Evolutionary conservation across 2,888 invertebrate genomes (phyloP).

Genomic region (Nymphalis polychloros): DNA sequence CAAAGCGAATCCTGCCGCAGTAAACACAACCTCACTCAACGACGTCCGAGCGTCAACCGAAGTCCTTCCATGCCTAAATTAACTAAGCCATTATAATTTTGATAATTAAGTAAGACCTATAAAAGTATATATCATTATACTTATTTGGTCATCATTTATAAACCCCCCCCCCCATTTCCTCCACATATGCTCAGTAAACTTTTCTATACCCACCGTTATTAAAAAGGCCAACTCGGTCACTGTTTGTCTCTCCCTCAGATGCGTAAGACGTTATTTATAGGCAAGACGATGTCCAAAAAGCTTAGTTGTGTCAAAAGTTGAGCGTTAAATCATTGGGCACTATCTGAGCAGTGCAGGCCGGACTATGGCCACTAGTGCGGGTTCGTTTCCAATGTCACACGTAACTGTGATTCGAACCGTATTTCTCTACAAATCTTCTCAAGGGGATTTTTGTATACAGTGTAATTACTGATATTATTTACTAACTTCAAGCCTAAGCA

Average conservation of each 20-base stretch:
- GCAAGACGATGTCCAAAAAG: slow-evolving; percentile 79
- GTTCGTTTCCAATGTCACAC: slow-evolving; percentile 49
- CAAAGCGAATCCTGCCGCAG: no score
- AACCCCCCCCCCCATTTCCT: neutral
- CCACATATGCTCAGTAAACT: slow-evolving; percentile 33
- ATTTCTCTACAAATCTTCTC: no score
- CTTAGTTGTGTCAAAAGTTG: slow-evolving; percentile 85
- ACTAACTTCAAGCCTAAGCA: no score
- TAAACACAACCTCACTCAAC: no score
- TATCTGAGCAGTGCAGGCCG: slow-evolving; percentile 86
- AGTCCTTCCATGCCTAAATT: no score
- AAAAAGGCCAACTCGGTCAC: slow-evolving; percentile 30
- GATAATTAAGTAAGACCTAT: no score
- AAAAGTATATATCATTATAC: no score
- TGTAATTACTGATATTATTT: no score
- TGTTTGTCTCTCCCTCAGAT: slow-evolving; percentile 45
- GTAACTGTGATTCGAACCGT: slow-evolving; percentile 15
- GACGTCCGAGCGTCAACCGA: no score
- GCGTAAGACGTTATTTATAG: slow-evolving; percentile 80
- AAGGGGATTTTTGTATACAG: no score
- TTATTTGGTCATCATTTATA: no score
- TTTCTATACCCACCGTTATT: slow-evolving; percentile 13
- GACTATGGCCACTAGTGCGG: slow-evolving; percentile 73
- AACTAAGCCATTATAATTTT: no score
- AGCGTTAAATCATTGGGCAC: slow-evolving; percentile 86